A percentile compares a stretch with the other conserved stretches of the same genome.
phyloP scores from a whole-genome alignment of 2,113 vertebrate genomes.

The Cryptomyrus ogoouensis region DNA sequence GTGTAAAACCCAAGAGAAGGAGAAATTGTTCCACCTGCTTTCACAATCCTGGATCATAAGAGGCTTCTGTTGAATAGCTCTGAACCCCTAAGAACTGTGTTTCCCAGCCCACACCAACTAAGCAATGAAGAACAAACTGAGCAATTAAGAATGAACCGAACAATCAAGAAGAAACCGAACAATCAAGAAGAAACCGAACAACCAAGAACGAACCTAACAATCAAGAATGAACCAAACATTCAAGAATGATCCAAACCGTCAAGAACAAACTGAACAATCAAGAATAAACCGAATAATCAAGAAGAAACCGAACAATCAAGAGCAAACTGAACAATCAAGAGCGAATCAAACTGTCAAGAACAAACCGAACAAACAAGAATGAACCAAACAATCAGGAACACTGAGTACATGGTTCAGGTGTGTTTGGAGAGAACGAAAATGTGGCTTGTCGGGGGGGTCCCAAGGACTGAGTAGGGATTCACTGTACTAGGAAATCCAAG shows the following conservation, averaged over 20 bases:
- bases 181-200: neutral
- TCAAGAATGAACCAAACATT: too few relatives aligned
- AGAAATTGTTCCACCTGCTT: neutral
- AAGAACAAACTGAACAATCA: too few relatives aligned
- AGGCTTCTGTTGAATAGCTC: neutral
- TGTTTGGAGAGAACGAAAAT: neutral
- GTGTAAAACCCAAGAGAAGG: neutral
- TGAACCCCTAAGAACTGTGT: neutral
- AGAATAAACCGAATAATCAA: too few relatives aligned
- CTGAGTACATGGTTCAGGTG: neutral
- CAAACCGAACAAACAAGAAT: neutral
- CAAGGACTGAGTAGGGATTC: neutral
- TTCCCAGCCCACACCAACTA: neutral
- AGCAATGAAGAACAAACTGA: neutral
- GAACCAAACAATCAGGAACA: too few relatives aligned
- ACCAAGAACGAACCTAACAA: neutral
- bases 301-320: too few relatives aligned
- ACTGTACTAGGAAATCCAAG: neutral
- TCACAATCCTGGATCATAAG: neutral
- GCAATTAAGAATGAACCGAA: neutral
- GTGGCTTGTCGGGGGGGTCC: neutral
- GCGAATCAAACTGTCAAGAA: too few relatives aligned
- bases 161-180: too few relatives aligned
- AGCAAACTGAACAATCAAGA: neutral
- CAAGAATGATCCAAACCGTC: too few relatives aligned